Conservation (phyloP, 92 coral and sea anemone species). For the Blastomussa wellsi region DNA sequence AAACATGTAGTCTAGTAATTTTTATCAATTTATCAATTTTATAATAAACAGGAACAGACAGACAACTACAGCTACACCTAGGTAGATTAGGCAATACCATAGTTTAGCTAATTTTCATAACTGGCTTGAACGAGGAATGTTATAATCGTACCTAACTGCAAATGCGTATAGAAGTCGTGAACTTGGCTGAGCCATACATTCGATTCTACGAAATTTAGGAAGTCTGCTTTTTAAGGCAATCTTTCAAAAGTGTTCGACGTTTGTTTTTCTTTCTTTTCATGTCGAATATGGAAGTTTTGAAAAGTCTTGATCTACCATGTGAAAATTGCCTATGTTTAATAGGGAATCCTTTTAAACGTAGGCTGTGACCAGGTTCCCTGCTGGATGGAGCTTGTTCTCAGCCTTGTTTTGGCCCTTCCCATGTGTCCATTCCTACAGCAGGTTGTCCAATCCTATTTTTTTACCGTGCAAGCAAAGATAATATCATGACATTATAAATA, state of each 20-base stretch:
- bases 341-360: neutral
- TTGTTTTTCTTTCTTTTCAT: neutral
- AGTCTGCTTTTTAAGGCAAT: neutral
- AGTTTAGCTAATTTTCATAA: conserved; percentile 5
- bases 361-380: no score
- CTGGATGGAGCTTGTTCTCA: no score
- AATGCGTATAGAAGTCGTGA: neutral
- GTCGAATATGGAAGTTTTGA: neutral
- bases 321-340: neutral
- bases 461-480: neutral
- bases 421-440: neutral
- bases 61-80: neutral
- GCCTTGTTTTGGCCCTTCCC: neutral
- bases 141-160: neutral
- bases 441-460: neutral
- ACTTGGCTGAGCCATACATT: conserved; percentile 7
- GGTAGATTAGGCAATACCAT: neutral
- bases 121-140: neutral
- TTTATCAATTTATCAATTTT: conserved; percentile 42
- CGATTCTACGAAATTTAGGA: neutral
- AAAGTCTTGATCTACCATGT: neutral
- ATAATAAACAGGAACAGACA: conserved; percentile 8
- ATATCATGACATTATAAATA: neutral
- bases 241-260: neutral
- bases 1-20: conserved; percentile 33